Evolutionary conservation across 1,140 invertebrate genomes (phyloP), one percentile per base, ranked within the genome.

Genomic region (Bombus fervidus): DNA sequence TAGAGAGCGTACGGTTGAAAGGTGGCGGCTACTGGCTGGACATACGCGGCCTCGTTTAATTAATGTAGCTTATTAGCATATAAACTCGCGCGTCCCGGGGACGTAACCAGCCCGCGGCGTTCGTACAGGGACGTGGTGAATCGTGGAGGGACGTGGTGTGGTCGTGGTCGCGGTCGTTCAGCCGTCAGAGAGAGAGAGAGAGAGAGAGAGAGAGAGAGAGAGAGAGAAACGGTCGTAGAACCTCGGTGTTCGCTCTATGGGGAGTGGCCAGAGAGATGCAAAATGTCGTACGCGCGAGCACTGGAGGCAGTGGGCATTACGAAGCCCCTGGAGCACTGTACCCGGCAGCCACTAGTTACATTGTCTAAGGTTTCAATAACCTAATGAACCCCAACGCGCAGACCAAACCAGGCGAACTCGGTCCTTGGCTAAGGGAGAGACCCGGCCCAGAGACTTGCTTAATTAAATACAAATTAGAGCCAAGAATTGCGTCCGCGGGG

Each of bases 361-460:
- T 92, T 91, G 91, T 92, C 93, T 94, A 93, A 93, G 93, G 93
- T 92, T 94, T 94, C 93, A 92, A 93, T 94, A 94, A 94, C 92
- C 91, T 92, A 94, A 93, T 93, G 93, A 94, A 93, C 91, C 87
- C 83, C 74, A 87, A 85, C 83, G 86, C 85, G 74, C 85, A 72
- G 87, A 86, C 89, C 85, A 87, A 90, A 89, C 87, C 75, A 72
- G 85, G 81, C 84, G 85, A 87, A 86, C 89, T 86, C 81, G 53
- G 87, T 83, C 79, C 71, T 86, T 15, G 76, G 87, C 66, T 37
- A 81, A 84, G 83, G 77, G 86, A 82, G 66, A 79, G 78, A 62
- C 59, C 62, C 76, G 74, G 69, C 41, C 73, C 64, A 18, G 83
- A 73, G 87, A 86, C 82, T 91, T 77, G 89, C 57, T 91, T 91